Percentiles rank a stretch among this genome's conserved stretches.
Conservation (phyloP, 2,888 invertebrate species). For the Cryptus armator region DNA sequence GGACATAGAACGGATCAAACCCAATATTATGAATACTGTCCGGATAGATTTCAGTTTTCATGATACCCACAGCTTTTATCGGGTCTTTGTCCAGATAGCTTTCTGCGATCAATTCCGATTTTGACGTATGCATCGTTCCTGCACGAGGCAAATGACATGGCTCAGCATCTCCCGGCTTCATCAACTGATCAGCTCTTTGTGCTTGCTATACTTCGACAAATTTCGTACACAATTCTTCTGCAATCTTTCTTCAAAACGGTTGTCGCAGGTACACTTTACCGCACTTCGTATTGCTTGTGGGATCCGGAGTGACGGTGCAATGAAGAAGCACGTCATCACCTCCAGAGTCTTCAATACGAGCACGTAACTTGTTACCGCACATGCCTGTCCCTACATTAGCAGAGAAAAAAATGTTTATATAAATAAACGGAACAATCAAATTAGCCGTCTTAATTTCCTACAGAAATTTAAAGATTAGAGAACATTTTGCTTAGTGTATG, state of each 20-base stretch:
- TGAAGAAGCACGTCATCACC: no score
- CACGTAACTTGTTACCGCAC: conserved; percentile 1
- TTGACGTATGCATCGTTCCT: conserved; percentile 30
- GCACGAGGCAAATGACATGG: conserved; percentile 34
- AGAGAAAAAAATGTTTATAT: no score
- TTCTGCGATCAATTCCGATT: conserved; percentile 6
- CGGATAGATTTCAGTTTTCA: conserved; percentile 23
- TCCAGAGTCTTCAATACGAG: neutral
- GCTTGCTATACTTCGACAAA: conserved; percentile 36
- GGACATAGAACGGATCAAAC: conserved; percentile 62
- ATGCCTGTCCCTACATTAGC: neutral
- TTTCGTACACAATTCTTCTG: conserved; percentile 8
- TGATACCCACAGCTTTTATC: conserved; percentile 42
- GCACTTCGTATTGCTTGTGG: neutral
- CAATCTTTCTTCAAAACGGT: conserved; percentile 2
- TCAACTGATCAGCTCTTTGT: conserved; percentile 31
- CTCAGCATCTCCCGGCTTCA: conserved; percentile 50
- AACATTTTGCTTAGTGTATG: no score
- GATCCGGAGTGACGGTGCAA: no score
- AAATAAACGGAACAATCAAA: no score
- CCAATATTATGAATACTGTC: conserved; percentile 57
- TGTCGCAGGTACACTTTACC: conserved; percentile 6
- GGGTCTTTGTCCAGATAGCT: conserved; percentile 49
- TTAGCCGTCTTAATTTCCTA: no score
- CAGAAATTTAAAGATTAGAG: no score